phyloP scores from a whole-genome alignment of 1,140 invertebrate genomes.

The Cydia fagiglandana region DNA sequence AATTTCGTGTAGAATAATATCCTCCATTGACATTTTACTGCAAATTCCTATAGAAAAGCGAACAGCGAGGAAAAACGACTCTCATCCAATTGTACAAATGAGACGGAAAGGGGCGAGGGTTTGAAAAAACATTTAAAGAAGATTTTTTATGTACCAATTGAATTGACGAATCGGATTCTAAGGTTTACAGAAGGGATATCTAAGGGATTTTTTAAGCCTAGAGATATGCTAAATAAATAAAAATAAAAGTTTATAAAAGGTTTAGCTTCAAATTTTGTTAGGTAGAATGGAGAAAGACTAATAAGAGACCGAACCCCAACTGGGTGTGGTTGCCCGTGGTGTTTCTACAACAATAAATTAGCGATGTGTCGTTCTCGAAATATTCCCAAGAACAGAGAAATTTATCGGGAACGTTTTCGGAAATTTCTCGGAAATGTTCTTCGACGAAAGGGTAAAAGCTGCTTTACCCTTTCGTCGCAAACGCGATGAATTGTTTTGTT shows the following conservation, averaged over 20 bases:
- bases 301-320: too few species aligned
- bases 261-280: background rate
- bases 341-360: too few species aligned
- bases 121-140: background rate
- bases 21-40: background rate
- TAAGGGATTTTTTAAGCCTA: background rate
- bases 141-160: background rate
- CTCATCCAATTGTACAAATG: constrained; percentile 1
- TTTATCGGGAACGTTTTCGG: too few species aligned
- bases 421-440: too few species aligned
- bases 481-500: too few species aligned
- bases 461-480: too few species aligned
- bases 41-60: background rate
- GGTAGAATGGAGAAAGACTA: background rate
- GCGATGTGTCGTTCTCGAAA: too few species aligned
- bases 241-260: background rate
- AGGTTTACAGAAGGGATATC: background rate
- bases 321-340: too few species aligned
- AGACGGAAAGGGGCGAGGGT: background rate
- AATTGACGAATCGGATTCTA: background rate
- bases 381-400: too few species aligned
- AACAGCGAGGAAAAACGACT: background rate
- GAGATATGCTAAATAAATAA: background rate
- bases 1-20: background rate
- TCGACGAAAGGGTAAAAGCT: too few species aligned